Conservation (phyloP, 1,140 invertebrate species). For the Zophobas morio region DNA sequence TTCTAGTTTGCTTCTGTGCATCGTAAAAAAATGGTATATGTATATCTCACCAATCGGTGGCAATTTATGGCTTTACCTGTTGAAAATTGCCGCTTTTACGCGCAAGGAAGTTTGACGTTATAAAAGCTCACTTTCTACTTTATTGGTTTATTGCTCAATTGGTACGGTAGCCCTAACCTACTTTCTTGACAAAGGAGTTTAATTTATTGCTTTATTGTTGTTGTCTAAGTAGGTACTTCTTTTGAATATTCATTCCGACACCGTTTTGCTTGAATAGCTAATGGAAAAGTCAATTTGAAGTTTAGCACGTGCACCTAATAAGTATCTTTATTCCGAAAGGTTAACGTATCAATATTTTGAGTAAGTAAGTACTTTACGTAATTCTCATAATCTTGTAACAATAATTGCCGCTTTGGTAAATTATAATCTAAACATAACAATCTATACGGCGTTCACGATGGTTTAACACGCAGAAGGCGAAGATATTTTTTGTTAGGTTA, state of each 20-base stretch:
- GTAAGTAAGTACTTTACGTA: neutral
- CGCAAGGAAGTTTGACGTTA: slow-evolving; percentile 2
- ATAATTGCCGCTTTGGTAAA: too few species aligned
- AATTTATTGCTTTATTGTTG: slow-evolving; percentile 38
- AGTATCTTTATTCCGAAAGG: neutral
- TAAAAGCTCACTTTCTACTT: slow-evolving; percentile 41
- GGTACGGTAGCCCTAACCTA: slow-evolving; percentile 42
- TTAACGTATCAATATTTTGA: too few species aligned
- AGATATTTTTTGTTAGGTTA: too few species aligned
- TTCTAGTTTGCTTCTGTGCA: slow-evolving; percentile 25
- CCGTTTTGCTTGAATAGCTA: too few species aligned
- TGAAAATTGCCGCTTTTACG: slow-evolving; percentile 22
- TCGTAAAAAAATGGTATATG: slow-evolving; percentile 23
- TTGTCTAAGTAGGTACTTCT: slow-evolving; percentile 5
- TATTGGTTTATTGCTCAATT: slow-evolving; percentile 48
- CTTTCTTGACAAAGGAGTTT: slow-evolving; percentile 29
- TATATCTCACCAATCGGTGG: slow-evolving; percentile 38
- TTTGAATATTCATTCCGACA: slow-evolving; percentile 6
- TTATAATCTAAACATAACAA: too few species aligned
- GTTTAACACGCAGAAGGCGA: too few species aligned
- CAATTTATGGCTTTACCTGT: slow-evolving; percentile 44
- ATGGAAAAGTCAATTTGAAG: neutral
- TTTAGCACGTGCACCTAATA: neutral
- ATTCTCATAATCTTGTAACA: neutral
- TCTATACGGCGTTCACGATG: too few species aligned